These are phyloP conservation scores for Sebastes vulpes DNA, from an alignment of 2,797 vertebrate species.

Conservation along the genomic window DNA sequence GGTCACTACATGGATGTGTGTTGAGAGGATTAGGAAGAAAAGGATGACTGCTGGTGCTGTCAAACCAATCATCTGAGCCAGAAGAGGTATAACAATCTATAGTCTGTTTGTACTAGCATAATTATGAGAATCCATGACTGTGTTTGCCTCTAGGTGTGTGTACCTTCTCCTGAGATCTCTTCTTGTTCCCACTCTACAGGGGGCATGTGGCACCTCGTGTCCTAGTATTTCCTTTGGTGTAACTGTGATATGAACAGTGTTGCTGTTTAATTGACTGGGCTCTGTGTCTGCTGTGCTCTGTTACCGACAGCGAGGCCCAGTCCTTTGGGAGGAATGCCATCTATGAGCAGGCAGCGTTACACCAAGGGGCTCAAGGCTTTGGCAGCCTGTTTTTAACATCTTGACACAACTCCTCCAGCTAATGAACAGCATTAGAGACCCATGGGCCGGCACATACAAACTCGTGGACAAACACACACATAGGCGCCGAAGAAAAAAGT, in stretches of 20 bases:
- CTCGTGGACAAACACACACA: constrained; percentile 16
- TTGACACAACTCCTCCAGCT: constrained; percentile 66
- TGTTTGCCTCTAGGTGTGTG: neutral
- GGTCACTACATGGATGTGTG: constrained; percentile 1
- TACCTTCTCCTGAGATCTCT: neutral
- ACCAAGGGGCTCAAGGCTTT: constrained; percentile 52
- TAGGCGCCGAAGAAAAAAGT: neutral
- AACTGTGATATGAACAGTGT: constrained; percentile 36
- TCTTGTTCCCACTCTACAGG: neutral
- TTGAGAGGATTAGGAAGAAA: constrained; percentile 25
- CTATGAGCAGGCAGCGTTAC: constrained; percentile 36
- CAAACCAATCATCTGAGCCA: constrained; percentile 7
- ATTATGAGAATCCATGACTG: constrained; percentile 7
- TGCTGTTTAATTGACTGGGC: constrained; percentile 59
- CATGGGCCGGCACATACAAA: constrained; percentile 23
- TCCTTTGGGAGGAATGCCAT: constrained; percentile 61
- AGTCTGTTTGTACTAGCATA: constrained; percentile 1
- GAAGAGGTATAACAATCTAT: neutral
- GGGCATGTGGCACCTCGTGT: constrained; percentile 18
- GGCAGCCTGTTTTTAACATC: constrained; percentile 64
- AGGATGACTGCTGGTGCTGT: neutral
- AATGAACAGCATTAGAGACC: constrained; percentile 67
- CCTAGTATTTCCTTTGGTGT: constrained; percentile 36
- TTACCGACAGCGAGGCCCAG: constrained; percentile 46
- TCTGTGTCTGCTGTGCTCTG: constrained; percentile 43